Percentiles rank a stretch among this genome's conserved stretches.
These are phyloP conservation scores for Tragopan temminckii DNA, from an alignment of 2,797 vertebrate genomes.

Conservation along the genomic window DNA sequence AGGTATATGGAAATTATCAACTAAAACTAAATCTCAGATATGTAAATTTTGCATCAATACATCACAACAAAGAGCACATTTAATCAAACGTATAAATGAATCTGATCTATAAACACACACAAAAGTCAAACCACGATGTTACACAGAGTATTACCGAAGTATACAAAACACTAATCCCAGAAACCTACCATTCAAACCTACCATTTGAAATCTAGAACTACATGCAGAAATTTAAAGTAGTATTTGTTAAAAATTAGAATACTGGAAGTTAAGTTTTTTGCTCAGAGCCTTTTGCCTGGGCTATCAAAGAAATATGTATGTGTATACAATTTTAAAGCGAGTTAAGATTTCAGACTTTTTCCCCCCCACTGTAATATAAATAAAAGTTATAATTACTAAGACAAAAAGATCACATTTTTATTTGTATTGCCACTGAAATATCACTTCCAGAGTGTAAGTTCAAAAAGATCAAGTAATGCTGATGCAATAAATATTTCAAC, in stretches of 20 bases:
- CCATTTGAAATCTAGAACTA: neutral
- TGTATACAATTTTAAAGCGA: neutral
- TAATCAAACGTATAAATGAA: neutral
- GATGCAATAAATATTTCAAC: neutral
- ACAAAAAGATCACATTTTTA: neutral
- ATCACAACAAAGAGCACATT: neutral
- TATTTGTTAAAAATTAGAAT: neutral
- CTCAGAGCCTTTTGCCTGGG: neutral
- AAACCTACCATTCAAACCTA: neutral
- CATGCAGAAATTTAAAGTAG: accelerated
- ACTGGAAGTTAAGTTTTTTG: neutral
- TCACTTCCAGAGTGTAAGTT: neutral
- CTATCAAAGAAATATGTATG: accelerated
- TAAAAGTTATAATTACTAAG: neutral
- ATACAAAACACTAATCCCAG: neutral
- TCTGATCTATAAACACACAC: neutral
- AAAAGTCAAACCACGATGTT: neutral
- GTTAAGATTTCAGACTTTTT: neutral
- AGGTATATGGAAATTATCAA: neutral
- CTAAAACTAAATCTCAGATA: neutral
- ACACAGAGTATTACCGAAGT: neutral
- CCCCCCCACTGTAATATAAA: neutral
- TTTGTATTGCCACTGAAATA: neutral
- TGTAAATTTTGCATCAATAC: neutral
- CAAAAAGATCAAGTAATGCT: neutral